Evolutionary conservation across 2,888 invertebrate genomes (phyloP), one percentile per base, ranked within the genome.

Genomic region (Gymnocheta viridis): DNA sequence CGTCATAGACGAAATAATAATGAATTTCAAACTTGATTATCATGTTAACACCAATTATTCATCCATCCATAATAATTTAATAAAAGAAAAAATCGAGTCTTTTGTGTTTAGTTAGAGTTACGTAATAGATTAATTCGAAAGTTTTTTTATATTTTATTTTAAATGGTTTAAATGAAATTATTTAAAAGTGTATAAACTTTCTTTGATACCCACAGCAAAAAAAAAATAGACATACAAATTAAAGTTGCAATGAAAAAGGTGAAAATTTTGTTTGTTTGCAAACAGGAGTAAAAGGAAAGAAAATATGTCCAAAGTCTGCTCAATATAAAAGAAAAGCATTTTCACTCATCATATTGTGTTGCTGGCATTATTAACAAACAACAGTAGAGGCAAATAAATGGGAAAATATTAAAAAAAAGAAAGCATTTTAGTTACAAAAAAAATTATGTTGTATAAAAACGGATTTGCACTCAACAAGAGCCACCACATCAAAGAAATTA

Each of bases 101-200:
- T 79, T 64, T 81, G 47, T 78, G 73, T 72, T 78, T 64, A 54
- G 19, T 19, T 47, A 56, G 41, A 78, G 62, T 84, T 84, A 84
- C 84, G 81, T 83, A 84, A 84, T 69, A 78, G 73, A 80, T 83
- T 83, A 80, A 81, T 77, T 84, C 81, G 81, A 84, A 84, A 81
- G 84, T 81, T 73, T 76, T 67, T 49, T 80, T 54, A 60, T 58
- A 27, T 35, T 14, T 44, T 14, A 67, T 54, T 69, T 77, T n/a
- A n/a, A n/a, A n/a, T 67, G 29, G 19, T 62, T 58, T 66, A 64
- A 62, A 67, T 76, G 58, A 62, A 73, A 69, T 69, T 67, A 67
- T 73, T 77, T 67, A 44, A 62, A 32, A 73, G 19, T 62, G 17
- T 24, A 32, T 41, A 81, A 82, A 82, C 81, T 82, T 82, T 82